Evolutionary conservation across 2,888 invertebrate genomes (phyloP).

Genomic region (Agriopis aurantiaria): DNA sequence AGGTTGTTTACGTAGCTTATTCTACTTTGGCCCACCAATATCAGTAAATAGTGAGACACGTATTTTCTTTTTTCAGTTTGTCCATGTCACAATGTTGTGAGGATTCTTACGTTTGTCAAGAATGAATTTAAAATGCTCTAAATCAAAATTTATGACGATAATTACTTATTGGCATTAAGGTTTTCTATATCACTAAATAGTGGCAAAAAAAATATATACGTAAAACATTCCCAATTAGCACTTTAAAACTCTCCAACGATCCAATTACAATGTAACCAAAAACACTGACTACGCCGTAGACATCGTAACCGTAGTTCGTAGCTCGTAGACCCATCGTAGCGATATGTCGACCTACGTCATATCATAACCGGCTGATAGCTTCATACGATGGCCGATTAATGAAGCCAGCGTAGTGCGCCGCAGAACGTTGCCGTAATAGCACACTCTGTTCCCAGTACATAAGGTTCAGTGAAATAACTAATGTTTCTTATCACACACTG

Average conservation of each 20-base stretch:
- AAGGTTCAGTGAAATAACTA: background rate
- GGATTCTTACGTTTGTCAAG: background rate
- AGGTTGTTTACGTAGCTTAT: background rate
- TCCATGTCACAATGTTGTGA: background rate
- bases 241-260: slow-evolving; percentile 8
- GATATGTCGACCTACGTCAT: slow-evolving; percentile 71
- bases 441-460: slow-evolving; percentile 13
- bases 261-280: slow-evolving; percentile 45
- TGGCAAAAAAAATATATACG: background rate
- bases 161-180: background rate
- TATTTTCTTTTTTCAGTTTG: background rate
- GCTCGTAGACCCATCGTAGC: slow-evolving; percentile 44
- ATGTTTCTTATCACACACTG: slow-evolving; percentile 1
- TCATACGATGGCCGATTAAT: slow-evolving; percentile 84
- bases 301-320: slow-evolving; percentile 48
- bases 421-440: slow-evolving; percentile 75
- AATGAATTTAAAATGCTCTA: background rate
- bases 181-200: background rate
- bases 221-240: background rate
- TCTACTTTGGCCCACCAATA: background rate
- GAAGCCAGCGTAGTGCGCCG: slow-evolving; percentile 78
- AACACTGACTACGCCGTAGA: slow-evolving; percentile 45
- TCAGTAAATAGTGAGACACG: background rate
- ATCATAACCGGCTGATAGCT: slow-evolving; percentile 80
- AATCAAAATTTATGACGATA: background rate